Conservation (phyloP, 2,113 vertebrate species). For the Oreochromis niloticus region DNA sequence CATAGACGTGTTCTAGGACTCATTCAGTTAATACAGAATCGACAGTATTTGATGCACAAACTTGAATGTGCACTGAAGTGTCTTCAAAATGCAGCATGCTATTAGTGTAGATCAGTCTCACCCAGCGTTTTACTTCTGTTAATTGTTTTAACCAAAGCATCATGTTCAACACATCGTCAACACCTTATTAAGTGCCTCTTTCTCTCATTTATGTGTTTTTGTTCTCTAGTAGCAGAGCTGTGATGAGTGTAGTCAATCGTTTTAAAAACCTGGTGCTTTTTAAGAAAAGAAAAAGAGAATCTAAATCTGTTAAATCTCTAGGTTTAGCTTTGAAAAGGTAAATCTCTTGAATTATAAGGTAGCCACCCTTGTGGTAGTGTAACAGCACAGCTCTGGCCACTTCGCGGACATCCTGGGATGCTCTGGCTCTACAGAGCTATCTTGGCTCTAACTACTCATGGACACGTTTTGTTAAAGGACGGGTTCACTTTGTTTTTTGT, state of each 20-base stretch:
- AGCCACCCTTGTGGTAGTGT: slow-evolving; percentile 6
- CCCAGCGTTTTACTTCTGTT: neutral
- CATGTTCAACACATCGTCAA: slow-evolving; percentile 1
- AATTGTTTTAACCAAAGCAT: slow-evolving; percentile 50
- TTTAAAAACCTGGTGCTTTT: slow-evolving; percentile 54
- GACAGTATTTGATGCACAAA: slow-evolving; percentile 23
- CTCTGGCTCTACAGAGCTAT: slow-evolving; percentile 26
- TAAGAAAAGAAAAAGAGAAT: neutral
- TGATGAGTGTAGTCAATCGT: slow-evolving; percentile 11
- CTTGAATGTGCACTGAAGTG: neutral
- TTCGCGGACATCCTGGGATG: neutral
- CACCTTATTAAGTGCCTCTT: slow-evolving; percentile 66
- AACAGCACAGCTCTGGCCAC: slow-evolving; percentile 20
- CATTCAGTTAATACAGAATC: slow-evolving; percentile 21
- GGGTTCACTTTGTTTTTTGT: neutral
- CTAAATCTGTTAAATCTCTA: neutral
- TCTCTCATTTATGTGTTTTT: slow-evolving; percentile 25
- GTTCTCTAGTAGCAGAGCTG: slow-evolving; percentile 39
- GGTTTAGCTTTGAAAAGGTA: neutral
- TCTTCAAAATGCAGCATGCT: neutral
- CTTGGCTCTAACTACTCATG: neutral
- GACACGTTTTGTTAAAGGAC: slow-evolving; percentile 3
- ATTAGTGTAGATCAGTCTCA: neutral
- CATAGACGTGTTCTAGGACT: neutral
- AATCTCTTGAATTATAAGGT: neutral